Evolutionary conservation across 1,140 invertebrate genomes (phyloP).

Genomic region (Lepidostoma basale): DNA sequence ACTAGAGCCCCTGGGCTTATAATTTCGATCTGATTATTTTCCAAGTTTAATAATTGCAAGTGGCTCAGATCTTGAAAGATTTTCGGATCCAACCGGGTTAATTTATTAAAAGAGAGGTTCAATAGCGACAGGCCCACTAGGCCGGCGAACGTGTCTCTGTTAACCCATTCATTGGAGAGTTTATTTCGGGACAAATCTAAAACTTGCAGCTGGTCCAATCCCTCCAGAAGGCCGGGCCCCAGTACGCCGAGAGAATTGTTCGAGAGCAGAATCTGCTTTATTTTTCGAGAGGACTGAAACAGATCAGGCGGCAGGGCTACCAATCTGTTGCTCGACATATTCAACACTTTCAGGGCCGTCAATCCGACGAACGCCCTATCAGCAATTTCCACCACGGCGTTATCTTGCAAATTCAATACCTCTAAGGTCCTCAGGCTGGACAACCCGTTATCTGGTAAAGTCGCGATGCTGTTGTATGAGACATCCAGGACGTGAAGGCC

Average conservation of each 20-base stretch:
- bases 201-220: slow-evolving; percentile 75
- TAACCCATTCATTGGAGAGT: slow-evolving; percentile 79
- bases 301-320: slow-evolving; percentile 78
- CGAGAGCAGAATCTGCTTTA: slow-evolving; percentile 76
- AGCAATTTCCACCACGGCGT: slow-evolving; percentile 73
- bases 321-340: slow-evolving; percentile 79
- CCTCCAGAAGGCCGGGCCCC: slow-evolving; percentile 77
- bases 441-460: slow-evolving; percentile 72
- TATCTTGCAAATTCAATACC: slow-evolving; percentile 73
- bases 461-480: slow-evolving; percentile 73
- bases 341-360: slow-evolving; percentile 69
- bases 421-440: slow-evolving; percentile 71
- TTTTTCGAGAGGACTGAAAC: slow-evolving; percentile 72
- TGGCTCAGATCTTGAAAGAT: slow-evolving; percentile 80
- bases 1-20: slow-evolving; percentile 77
- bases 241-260: slow-evolving; percentile 82
- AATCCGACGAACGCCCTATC: slow-evolving; percentile 77
- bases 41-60: slow-evolving; percentile 77
- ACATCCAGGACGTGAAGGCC: slow-evolving; percentile 75
- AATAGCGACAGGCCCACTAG: slow-evolving; percentile 77
- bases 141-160: slow-evolving; percentile 78
- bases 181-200: slow-evolving; percentile 81
- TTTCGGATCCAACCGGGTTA: slow-evolving; percentile 73
- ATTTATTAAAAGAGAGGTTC: slow-evolving; percentile 75
- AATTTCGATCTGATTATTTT: slow-evolving; percentile 76